These are phyloP conservation scores for Tricholauxania praeusta DNA, from an alignment of 2,888 invertebrate species.

Conservation along the genomic window DNA sequence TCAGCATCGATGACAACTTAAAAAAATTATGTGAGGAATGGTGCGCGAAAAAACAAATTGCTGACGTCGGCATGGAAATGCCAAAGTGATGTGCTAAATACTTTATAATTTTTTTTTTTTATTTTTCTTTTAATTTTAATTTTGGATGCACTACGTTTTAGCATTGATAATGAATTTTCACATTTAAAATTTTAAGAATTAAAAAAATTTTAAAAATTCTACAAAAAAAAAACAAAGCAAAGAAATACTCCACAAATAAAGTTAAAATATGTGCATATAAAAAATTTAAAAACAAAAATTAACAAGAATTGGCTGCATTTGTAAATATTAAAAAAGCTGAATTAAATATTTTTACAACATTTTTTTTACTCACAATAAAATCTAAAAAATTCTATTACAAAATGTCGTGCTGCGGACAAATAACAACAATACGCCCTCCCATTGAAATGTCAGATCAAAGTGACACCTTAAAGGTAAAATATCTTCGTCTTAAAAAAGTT, in stretches of 20 bases:
- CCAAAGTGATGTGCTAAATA: slow-evolving; percentile 29
- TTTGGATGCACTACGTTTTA: neutral
- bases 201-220: neutral
- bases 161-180: too few relatives aligned
- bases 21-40: too few relatives aligned
- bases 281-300: slow-evolving; percentile 38
- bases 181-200: too few relatives aligned
- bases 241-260: slow-evolving; percentile 30
- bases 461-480: slow-evolving; percentile 80
- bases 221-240: neutral
- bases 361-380: neutral
- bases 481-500: neutral
- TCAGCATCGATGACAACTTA: too few relatives aligned
- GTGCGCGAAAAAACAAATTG: too few relatives aligned
- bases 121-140: neutral
- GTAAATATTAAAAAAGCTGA: slow-evolving; percentile 37
- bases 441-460: slow-evolving; percentile 83
- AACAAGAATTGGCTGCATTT: slow-evolving; percentile 23
- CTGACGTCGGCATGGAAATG: neutral
- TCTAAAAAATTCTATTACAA: slow-evolving; percentile 12
- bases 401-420: slow-evolving; percentile 79
- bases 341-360: slow-evolving; percentile 11
- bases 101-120: slow-evolving; percentile 13
- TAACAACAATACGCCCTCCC: slow-evolving; percentile 80
- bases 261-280: slow-evolving; percentile 1